Percentiles rank a stretch among this genome's conserved stretches.
Evolutionary conservation across 2,888 invertebrate genomes (phyloP).

Genomic region (Anarsia innoxiella): DNA sequence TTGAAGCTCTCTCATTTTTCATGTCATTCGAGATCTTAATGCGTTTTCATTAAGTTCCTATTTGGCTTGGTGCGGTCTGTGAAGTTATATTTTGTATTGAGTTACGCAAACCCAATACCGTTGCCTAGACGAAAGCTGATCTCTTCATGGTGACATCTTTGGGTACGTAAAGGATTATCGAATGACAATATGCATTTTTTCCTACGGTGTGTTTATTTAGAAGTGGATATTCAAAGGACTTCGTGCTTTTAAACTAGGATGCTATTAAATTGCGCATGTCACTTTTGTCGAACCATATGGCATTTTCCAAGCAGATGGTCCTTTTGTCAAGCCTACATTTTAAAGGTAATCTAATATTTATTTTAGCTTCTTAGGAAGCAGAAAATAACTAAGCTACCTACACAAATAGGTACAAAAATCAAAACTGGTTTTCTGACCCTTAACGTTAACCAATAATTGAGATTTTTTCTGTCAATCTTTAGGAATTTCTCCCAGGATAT

Average conservation of each 20-base stretch:
- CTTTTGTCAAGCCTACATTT: conserved; percentile 47
- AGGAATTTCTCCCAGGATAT: conserved; percentile 7
- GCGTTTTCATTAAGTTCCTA: conserved; percentile 27
- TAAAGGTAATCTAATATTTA: conserved; percentile 45
- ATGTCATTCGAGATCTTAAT: conserved; percentile 39
- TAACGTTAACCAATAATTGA: too few species aligned
- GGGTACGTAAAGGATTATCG: conserved; percentile 72
- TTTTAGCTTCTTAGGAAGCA: too few species aligned
- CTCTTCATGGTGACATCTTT: conserved; percentile 69
- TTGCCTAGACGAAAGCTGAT: conserved; percentile 70
- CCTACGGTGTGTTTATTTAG: conserved; percentile 37
- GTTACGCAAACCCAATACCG: conserved; percentile 72
- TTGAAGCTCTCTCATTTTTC: conserved; percentile 30
- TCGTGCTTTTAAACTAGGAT: conserved; percentile 60
- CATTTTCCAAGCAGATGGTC: conserved; percentile 67
- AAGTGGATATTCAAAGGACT: conserved; percentile 49
- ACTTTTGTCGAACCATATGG: conserved; percentile 68
- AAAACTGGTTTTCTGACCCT: too few species aligned
- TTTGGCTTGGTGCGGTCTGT: conserved; percentile 19
- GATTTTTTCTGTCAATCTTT: not conserved
- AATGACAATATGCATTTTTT: conserved; percentile 69
- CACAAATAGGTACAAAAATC: too few species aligned
- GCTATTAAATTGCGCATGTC: conserved; percentile 73
- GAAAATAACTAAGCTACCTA: too few species aligned
- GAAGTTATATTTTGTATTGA: conserved; percentile 52